These are phyloP conservation scores for Hiodon tergisus DNA, from an alignment of 2,113 vertebrate species.

Conservation along the genomic window DNA sequence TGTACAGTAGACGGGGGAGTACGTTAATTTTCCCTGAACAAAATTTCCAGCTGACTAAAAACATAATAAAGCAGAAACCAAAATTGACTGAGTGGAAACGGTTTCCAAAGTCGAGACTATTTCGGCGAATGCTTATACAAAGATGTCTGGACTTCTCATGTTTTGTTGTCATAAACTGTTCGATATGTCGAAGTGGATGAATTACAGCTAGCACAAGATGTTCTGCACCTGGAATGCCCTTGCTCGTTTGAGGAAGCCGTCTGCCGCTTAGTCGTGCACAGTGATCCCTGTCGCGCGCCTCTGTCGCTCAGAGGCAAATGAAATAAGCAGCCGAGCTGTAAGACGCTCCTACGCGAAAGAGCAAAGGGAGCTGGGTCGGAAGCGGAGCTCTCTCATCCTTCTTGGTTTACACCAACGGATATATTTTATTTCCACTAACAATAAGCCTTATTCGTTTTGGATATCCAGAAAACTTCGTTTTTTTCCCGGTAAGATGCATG, in stretches of 20 bases:
- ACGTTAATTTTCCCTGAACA: neutral
- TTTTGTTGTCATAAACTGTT: too few species aligned
- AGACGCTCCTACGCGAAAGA: conserved; percentile 34
- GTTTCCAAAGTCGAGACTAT: neutral
- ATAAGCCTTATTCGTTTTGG: neutral
- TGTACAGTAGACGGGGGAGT: too few species aligned
- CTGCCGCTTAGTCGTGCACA: conserved; percentile 35
- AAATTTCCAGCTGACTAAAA: neutral
- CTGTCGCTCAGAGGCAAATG: conserved; percentile 28
- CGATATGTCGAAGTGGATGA: too few species aligned
- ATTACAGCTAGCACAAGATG: neutral
- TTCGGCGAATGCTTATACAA: too few species aligned
- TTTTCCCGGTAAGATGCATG: neutral
- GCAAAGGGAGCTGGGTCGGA: conserved; percentile 7
- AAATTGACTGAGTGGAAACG: neutral
- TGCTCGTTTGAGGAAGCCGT: conserved; percentile 19
- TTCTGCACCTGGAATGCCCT: conserved; percentile 31
- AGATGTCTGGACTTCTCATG: too few species aligned
- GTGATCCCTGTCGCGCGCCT: conserved; percentile 42
- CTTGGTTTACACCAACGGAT: conserved; percentile 7
- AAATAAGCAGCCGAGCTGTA: conserved; percentile 34
- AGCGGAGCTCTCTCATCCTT: conserved; percentile 12
- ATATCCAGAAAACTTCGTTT: conserved; percentile 12
- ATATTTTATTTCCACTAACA: neutral
- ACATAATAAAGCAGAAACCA: neutral